phyloP scores from a whole-genome alignment of 2,888 invertebrate genomes.

The Tetanocera ferruginea region DNA sequence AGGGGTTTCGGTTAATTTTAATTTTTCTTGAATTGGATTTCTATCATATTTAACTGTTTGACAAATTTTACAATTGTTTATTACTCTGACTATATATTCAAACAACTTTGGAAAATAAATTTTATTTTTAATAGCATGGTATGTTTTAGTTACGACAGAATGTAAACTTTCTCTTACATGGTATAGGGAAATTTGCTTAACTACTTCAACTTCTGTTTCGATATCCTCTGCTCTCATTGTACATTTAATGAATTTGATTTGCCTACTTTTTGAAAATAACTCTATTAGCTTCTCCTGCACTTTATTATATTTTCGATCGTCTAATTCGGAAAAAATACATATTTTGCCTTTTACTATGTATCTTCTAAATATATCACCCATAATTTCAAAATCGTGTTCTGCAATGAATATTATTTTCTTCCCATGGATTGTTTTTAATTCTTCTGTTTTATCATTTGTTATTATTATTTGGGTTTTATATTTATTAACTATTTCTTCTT shows the following conservation, averaged over 20 bases:
- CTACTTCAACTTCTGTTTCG: background rate
- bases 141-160: background rate
- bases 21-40: too few relatives aligned
- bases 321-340: background rate
- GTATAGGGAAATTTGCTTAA: conserved; percentile 1
- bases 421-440: background rate
- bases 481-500: conserved; percentile 26
- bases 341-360: background rate
- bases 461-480: conserved; percentile 33
- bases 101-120: conserved; percentile 4
- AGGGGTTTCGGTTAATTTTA: too few relatives aligned
- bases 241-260: background rate
- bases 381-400: background rate
- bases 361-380: background rate
- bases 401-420: background rate
- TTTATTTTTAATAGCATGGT: background rate
- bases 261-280: background rate
- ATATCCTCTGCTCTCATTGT: conserved; percentile 1
- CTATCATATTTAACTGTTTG: too few relatives aligned
- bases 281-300: background rate
- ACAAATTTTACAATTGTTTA: too few relatives aligned
- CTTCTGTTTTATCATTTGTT: background rate
- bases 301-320: background rate
- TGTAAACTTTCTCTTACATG: background rate
- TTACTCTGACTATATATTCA: background rate